Percentiles rank a stretch among this genome's conserved stretches.
phyloP scores from a whole-genome alignment of 2,888 invertebrate genomes.

The Heterodera filipjevi region DNA sequence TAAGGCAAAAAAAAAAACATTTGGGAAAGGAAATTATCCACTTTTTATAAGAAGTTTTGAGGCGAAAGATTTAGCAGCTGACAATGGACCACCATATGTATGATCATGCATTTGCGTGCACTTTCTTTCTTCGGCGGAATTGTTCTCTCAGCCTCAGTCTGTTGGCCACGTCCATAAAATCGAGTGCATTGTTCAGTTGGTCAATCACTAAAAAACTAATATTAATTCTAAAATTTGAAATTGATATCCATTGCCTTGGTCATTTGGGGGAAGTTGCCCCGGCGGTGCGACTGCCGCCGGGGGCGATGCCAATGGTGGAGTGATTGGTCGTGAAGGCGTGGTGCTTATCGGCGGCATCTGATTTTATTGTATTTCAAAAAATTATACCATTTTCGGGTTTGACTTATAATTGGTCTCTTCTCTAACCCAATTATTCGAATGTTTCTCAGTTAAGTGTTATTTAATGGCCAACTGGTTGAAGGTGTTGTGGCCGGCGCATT shows the following conservation, averaged over 20 bases:
- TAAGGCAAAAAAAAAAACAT: too few species aligned
- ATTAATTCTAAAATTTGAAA: background rate
- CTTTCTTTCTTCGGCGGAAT: conserved; percentile 20
- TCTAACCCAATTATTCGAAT: too few species aligned
- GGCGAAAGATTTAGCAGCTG: too few species aligned
- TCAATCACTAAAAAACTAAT: conserved; percentile 34
- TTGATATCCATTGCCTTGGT: background rate
- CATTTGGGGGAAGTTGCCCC: conserved; percentile 6
- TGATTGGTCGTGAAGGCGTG: background rate
- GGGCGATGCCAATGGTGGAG: background rate
- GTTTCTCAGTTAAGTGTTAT: background rate
- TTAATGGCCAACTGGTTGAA: background rate
- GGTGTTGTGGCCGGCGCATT: background rate
- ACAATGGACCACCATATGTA: too few species aligned
- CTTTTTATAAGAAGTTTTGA: too few species aligned
- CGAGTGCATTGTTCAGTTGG: conserved; percentile 40
- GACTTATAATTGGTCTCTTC: too few species aligned
- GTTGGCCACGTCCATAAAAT: conserved; percentile 42
- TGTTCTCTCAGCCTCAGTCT: conserved; percentile 35
- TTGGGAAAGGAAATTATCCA: too few species aligned
- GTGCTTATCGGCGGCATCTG: background rate
- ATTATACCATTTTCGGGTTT: too few species aligned
- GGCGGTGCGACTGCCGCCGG: background rate
- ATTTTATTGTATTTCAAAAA: background rate
- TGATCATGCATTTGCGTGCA: background rate